Evolutionary conservation across 2,797 vertebrate species (phyloP), one percentile per base, ranked within the genome.

Genomic region (Agapornis canus): DNA sequence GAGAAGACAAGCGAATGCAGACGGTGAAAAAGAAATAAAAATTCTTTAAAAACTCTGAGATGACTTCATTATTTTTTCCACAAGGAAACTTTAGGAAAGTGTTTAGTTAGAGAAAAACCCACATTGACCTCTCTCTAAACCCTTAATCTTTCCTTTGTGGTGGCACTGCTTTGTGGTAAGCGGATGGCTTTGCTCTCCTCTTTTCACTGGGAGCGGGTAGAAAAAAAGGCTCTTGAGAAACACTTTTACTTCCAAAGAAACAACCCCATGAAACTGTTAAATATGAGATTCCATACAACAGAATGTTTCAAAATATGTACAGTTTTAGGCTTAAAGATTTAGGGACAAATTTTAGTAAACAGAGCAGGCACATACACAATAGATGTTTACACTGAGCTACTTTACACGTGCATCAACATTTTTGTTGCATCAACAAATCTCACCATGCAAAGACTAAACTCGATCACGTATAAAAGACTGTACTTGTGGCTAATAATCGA

Each of bases 1-100:
- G 99, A 99, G 99, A 99, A 99, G 99, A 99, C 99, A 99, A 99
- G 99, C 99, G 99, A 99, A 99, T 99, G 98, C 99, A 98, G 99
- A 98, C 98, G 98, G 98, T 98, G 98, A 98, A 98, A 98, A 98
- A 98, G 98, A 98, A 98, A 98, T 98, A 98, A 99, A 99, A 99
- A 98, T 98, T 98, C 98, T 98, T 98, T 98, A 98, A 98, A 98
- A 98, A 98, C 98, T 98, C 98, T 97, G 97, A 98, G 98, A 98
- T 98, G 97, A 98, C 98, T 98, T 98, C 98, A 98, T 98, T 98
- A 98, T 98, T 98, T 98, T 97, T 98, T 98, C 98, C 98, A 98
- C 98, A 98, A 98, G 98, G 98, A 98, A 98, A 98, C 98, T 98
- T 98, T 98, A 98, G 98, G 98, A 98, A 98, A 98, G 98, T 98